Evolutionary conservation across 2,113 vertebrate genomes (phyloP), one percentile per base, ranked within the genome.

Genomic region (Petaurus breviceps): DNA sequence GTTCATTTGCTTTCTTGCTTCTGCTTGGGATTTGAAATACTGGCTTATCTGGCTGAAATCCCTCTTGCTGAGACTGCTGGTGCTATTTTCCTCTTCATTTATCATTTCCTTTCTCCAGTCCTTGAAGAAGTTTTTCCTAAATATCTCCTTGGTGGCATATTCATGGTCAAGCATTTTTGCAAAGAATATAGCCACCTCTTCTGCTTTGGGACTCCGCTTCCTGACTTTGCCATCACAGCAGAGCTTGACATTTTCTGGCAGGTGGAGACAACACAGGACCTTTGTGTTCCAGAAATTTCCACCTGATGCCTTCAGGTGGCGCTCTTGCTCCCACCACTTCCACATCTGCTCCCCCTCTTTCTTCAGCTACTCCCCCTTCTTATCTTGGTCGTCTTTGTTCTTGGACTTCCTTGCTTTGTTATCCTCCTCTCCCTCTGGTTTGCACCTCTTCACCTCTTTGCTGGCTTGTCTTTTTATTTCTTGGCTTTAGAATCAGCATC

Each of bases 61-160:
- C 97, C 99, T 99, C 98, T 99, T 99, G 98, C 99, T 99, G 97
- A 99, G 98, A 97, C 51, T 99, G 90, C 98, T 99, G 97, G 99
- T 99, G 93, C 98, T 98, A 95, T 99, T 99, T 98, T 99, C 99
- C 97, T 99, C 99, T 96, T 99, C 99, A 93, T 99, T 97, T 77
- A 99, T 99, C 99, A 99, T 99, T 99, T 99, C 99, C 99, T 99
- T 99, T 96, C 99, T 99, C 99, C 99, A 99, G 98, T 99, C 99
- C 97, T 99, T 99, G 97, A 99, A 99, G 97, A 99, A 99, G 98
- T 99, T 99, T 99, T 99, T 99, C 98, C 99, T 99, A 98, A 99
- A 99, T 97, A 99, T 99, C 94, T 99, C 99, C 98, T 99, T 99
- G 92, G 99, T 99, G 98, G 99, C 99, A 98, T 99, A 99, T 97